A percentile compares a stretch with the other conserved stretches of the same genome.
Evolutionary conservation across 1,140 invertebrate species (phyloP).

Genomic region (Tachypleus tridentatus): DNA sequence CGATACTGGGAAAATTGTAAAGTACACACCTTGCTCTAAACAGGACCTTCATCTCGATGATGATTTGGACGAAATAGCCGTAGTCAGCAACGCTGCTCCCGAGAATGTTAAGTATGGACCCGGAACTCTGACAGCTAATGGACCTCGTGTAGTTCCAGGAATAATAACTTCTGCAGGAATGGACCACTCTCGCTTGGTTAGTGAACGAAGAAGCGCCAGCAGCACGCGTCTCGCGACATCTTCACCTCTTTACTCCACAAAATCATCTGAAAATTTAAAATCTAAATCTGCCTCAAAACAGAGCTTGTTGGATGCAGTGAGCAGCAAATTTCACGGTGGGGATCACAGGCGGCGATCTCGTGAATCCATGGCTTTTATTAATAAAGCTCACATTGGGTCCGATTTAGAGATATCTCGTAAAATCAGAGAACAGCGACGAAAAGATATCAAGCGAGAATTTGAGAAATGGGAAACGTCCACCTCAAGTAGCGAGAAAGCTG

Average conservation of each 20-base stretch:
- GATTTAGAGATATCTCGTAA: conserved; percentile 23
- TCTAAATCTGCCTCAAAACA: conserved; percentile 43
- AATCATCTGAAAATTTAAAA: conserved; percentile 18
- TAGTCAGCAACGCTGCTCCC: conserved; percentile 44
- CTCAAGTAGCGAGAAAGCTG: conserved; percentile 20
- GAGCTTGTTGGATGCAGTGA: conserved; percentile 51
- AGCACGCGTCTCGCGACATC: conserved; percentile 16
- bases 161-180: conserved; percentile 41
- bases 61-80: conserved; percentile 58
- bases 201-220: conserved; percentile 14
- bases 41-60: conserved; percentile 23
- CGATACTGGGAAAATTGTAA: conserved; percentile 31
- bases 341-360: conserved; percentile 25
- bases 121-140: conserved; percentile 41
- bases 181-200: conserved; percentile 9
- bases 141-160: conserved; percentile 50
- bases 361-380: conserved; percentile 37
- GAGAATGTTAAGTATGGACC: conserved; percentile 46
- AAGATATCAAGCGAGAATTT: conserved; percentile 53
- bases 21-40: conserved; percentile 37
- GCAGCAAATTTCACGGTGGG: conserved; percentile 44
- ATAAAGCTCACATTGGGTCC: conserved; percentile 39
- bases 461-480: conserved; percentile 33
- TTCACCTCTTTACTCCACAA: conserved; percentile 18
- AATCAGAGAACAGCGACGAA: conserved; percentile 34